These are phyloP conservation scores for Percopsis omiscomaycus DNA, from an alignment of 2,797 vertebrate species.

Conservation along the genomic window DNA sequence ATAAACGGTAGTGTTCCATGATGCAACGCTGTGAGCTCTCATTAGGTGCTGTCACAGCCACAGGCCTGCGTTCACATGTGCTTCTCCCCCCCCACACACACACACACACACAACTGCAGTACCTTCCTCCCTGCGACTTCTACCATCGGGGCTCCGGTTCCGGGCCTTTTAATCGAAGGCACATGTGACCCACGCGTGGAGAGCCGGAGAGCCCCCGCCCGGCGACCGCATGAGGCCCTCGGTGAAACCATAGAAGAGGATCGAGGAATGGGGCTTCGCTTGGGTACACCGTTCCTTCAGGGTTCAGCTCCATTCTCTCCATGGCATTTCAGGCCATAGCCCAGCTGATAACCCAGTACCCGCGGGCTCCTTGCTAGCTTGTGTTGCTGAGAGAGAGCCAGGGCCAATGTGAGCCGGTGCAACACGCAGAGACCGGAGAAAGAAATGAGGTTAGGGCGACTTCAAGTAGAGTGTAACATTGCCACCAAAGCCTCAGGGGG, in stretches of 20 bases:
- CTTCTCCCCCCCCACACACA: conserved; percentile 25
- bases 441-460: conserved; percentile 21
- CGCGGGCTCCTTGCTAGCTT: conserved; percentile 37
- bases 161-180: conserved; percentile 71
- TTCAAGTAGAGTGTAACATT: conserved; percentile 19
- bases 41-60: conserved; percentile 67
- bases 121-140: conserved; percentile 40
- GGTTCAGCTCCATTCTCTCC: conserved; percentile 8
- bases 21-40: conserved; percentile 62
- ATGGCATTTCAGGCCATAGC: conserved; percentile 18
- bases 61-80: conserved; percentile 57
- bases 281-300: conserved; percentile 18
- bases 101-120: neutral
- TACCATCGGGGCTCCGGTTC: conserved; percentile 50
- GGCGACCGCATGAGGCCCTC: conserved; percentile 44
- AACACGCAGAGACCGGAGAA: conserved; percentile 5
- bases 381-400: conserved; percentile 27
- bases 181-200: conserved; percentile 61
- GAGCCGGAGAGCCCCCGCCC: conserved; percentile 12
- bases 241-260: conserved; percentile 13
- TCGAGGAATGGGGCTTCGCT: conserved; percentile 6
- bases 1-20: conserved; percentile 56
- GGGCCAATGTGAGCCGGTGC: conserved; percentile 15
- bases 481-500: conserved; percentile 13
- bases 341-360: conserved; percentile 15